Percentiles rank a stretch among this genome's conserved stretches.
Conservation (phyloP, 2,888 invertebrate genomes). For the Acrocyrtus sp. region DNA sequence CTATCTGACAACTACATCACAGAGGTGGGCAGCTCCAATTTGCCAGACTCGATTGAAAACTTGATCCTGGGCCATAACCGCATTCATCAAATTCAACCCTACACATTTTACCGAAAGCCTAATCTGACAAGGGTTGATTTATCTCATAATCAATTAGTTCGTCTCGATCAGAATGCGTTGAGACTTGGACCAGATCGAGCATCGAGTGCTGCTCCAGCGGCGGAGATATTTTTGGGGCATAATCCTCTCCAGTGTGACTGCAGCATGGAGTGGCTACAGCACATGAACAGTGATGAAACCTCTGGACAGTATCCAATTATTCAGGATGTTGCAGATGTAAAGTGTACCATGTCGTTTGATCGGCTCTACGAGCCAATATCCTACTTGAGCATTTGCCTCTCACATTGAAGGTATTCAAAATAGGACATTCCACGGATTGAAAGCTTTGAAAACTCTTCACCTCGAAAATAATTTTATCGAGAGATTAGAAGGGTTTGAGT, state of each 20-base stretch:
- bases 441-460: conserved; percentile 79
- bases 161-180: conserved; percentile 67
- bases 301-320: conserved; percentile 83
- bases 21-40: conserved; percentile 83
- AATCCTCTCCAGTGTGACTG: conserved; percentile 91
- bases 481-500: conserved; percentile 80
- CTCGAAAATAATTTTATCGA: conserved; percentile 79
- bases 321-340: conserved; percentile 84
- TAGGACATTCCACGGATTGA: conserved; percentile 85
- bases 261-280: conserved; percentile 90
- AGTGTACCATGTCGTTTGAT: conserved; percentile 83
- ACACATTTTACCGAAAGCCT: conserved; percentile 87
- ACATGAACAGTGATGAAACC: conserved; percentile 77
- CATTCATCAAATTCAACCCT: conserved; percentile 84
- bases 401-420: conserved; percentile 83
- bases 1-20: conserved; percentile 83
- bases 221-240: conserved; percentile 85
- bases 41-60: conserved; percentile 84
- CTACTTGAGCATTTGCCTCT: conserved; percentile 79
- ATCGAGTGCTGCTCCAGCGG: conserved; percentile 64
- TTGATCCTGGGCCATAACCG: conserved; percentile 82
- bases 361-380: conserved; percentile 79
- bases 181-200: conserved; percentile 62
- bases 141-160: conserved; percentile 81
- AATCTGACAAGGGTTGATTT: conserved; percentile 85